Evolutionary conservation across 2,113 vertebrate genomes (phyloP).

Genomic region (Ornithorhynchus anatinus): DNA sequence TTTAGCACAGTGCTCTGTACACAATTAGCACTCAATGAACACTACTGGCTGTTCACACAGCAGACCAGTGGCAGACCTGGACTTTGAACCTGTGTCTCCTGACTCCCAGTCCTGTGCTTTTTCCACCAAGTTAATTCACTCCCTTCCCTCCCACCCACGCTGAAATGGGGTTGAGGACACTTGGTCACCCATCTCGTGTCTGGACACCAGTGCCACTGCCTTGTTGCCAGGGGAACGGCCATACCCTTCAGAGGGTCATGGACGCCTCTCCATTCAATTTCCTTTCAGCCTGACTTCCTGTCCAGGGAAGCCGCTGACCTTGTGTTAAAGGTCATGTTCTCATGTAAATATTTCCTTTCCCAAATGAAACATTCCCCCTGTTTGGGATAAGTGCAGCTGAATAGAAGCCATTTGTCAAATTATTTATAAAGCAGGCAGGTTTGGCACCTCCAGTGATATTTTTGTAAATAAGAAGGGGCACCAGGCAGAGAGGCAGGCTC

Average conservation of each 20-base stretch:
- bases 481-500: no score
- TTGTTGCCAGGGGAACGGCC: conserved; percentile 67
- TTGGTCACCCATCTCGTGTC: neutral
- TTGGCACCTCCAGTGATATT: no score
- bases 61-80: neutral
- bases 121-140: no score
- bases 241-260: conserved; percentile 67
- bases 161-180: neutral
- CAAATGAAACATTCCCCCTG: conserved; percentile 73
- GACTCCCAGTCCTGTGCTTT: neutral
- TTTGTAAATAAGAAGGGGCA: no score
- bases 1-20: neutral
- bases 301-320: conserved; percentile 69
- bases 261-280: conserved; percentile 62
- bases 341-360: conserved; percentile 69
- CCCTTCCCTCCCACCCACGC: neutral
- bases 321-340: conserved; percentile 71
- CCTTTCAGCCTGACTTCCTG: conserved; percentile 58
- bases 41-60: neutral
- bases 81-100: neutral
- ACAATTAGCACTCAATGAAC: neutral
- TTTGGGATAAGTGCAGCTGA: conserved; percentile 63
- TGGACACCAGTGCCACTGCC: conserved; percentile 23
- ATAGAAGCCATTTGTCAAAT: conserved; percentile 74
- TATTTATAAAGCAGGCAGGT: conserved; percentile 60